These are phyloP conservation scores for Mesodorylaimus sp. DNA, from an alignment of 2,888 invertebrate genomes.

Conservation along the genomic window DNA sequence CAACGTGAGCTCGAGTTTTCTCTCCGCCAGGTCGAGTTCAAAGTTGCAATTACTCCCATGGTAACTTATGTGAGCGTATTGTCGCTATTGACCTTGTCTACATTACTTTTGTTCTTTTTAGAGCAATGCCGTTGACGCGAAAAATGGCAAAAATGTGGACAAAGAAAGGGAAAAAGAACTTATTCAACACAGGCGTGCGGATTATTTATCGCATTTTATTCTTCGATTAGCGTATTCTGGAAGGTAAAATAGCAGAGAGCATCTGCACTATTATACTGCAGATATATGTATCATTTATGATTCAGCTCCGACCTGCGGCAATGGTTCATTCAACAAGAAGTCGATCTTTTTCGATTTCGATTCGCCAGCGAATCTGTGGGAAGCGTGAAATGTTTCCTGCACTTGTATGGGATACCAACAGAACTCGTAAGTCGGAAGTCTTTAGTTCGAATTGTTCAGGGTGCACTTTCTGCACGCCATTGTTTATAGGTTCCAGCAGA, in stretches of 20 bases:
- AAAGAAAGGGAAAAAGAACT: background rate
- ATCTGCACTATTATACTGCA: background rate
- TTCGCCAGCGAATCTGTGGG: constrained; percentile 19
- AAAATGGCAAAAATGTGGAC: background rate
- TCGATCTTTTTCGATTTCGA: constrained; percentile 59
- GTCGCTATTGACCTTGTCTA: too few relatives aligned
- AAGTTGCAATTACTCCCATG: too few relatives aligned
- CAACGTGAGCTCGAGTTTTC: too few relatives aligned
- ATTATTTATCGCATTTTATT: constrained; percentile 81
- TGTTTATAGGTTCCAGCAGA: too few relatives aligned
- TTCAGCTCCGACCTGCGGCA: constrained; percentile 54
- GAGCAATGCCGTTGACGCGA: too few relatives aligned
- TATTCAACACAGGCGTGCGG: constrained; percentile 31
- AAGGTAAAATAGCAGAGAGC: constrained; percentile 12
- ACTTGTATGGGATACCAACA: too few relatives aligned
- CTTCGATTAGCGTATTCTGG: constrained; percentile 73
- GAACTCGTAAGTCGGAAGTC: too few relatives aligned
- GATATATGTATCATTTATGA: constrained; percentile 9
- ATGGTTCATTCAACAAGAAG: constrained; percentile 74
- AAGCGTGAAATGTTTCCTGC: constrained; percentile 13
- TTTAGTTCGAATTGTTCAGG: too few relatives aligned
- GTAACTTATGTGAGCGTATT: too few relatives aligned
- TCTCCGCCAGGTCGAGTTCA: too few relatives aligned
- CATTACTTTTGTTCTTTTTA: too few relatives aligned
- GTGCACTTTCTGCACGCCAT: too few relatives aligned